Evolutionary conservation across 2,113 vertebrate species (phyloP).

Genomic region (Rhagologus leucostigma): DNA sequence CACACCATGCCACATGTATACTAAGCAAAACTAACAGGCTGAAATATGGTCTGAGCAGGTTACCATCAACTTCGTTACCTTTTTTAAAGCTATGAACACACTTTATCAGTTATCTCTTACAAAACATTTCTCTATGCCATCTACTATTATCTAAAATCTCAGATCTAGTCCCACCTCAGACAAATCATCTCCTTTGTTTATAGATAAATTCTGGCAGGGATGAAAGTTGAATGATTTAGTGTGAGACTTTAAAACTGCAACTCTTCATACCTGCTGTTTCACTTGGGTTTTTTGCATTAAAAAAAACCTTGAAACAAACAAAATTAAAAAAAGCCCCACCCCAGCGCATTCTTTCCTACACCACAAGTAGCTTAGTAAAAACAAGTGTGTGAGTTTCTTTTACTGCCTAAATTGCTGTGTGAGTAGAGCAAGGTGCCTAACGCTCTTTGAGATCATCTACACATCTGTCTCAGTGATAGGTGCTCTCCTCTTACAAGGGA

Average conservation of each 20-base stretch:
- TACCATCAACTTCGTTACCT: neutral
- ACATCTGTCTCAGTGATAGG: neutral
- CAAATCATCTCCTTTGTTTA: neutral
- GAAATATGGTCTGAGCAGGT: neutral
- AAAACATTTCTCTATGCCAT: neutral
- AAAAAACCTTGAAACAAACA: neutral
- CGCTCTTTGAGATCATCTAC: neutral
- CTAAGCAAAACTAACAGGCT: neutral
- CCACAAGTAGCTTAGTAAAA: neutral
- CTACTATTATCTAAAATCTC: neutral
- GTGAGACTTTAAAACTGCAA: neutral
- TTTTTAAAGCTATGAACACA: neutral
- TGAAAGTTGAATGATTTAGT: neutral
- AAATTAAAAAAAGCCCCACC: neutral
- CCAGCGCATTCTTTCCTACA: neutral
- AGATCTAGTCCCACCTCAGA: neutral
- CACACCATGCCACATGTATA: neutral
- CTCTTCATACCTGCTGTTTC: neutral
- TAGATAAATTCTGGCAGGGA: neutral
- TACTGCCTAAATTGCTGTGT: neutral
- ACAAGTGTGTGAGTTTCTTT: neutral
- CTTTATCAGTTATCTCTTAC: neutral
- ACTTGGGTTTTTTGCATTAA: neutral
- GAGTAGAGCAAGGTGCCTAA: neutral
- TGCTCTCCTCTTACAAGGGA: neutral